Base-by-base conservation (phyloP, 2,797 vertebrate species). In the Schizopygopsis pylzovi region DNA sequence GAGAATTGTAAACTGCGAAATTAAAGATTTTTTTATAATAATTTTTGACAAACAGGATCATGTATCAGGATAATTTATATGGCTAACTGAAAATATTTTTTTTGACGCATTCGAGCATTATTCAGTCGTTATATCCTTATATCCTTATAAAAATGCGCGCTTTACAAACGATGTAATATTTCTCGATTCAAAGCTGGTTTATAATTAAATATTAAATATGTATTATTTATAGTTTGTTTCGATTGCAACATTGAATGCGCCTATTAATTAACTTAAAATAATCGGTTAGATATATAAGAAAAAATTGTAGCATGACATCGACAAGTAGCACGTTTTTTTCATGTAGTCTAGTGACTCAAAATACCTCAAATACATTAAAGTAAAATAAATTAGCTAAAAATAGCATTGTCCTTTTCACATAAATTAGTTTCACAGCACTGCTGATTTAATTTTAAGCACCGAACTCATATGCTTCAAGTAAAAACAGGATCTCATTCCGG, bases 401-500 rank as follows among this genome's bases (percentile, higher is more conserved):
- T 25, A 3, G 22, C 4, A 4, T 28, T 61, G 3, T 25, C 13
- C 13, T 25, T 43, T 76, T 25, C 3, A 10, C 16, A 52, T 37
- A 20, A 52, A 52, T 75, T n/a, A 18, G 5, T 28, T 65, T 68
- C 61, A 56, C 54, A 22, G 11, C 25, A 18, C 56, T 5, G 13
- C 1, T 75, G 52, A 13, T 73, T 73, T 54, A 41, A 72, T 56
- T 43, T 52, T 56, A n/a, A 56, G 25, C 11, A 47, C 56, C 33
- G 45, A 43, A 43, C 16, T 80, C 52, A 16, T 39, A 41, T 70
- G 65, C 70, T 73, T 77, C 11, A 76, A 83, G 88, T 79, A 83
- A 45, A 67, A 75, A 39, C 79, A 78, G 82, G 81, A 79, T 87
- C 86, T 92, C 86, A 85, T 70, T 72, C 75, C 47, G 73, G 80